Conservation (phyloP, 2,797 vertebrate genomes). For the Caiman crocodilus region DNA sequence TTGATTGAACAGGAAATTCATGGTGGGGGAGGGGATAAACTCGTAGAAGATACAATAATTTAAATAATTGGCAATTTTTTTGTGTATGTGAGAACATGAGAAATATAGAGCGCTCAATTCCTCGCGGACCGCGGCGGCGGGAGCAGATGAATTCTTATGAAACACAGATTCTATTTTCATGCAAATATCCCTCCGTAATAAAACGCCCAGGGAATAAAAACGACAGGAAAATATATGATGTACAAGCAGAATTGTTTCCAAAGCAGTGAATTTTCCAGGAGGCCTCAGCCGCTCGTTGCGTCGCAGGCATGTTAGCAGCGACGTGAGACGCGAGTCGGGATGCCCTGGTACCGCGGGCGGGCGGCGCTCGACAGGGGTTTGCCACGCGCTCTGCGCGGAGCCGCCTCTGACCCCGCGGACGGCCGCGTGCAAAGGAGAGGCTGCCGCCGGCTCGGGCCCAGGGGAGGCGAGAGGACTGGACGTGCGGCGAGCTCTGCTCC, state of each 20-base stretch:
- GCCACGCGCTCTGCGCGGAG: too few relatives aligned
- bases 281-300: not conserved
- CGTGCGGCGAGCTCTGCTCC: too few relatives aligned
- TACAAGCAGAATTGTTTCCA: conserved; percentile 57
- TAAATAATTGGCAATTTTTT: conserved; percentile 71
- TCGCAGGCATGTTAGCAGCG: not conserved
- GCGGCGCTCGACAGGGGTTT: not conserved
- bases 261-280: not conserved
- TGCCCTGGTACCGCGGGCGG: not conserved
- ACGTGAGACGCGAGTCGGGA: fast-evolving
- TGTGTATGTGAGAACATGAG: conserved; percentile 64
- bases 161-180: conserved; percentile 78
- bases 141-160: conserved; percentile 71
- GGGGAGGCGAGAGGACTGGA: too few relatives aligned
- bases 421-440: too few relatives aligned
- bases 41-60: conserved; percentile 74
- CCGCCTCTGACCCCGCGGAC: too few relatives aligned
- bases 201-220: conserved; percentile 65
- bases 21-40: conserved; percentile 52
- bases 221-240: conserved; percentile 65
- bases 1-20: conserved; percentile 60
- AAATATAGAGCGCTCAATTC: conserved; percentile 61
- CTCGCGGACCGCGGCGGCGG: conserved; percentile 45
- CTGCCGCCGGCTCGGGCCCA: too few relatives aligned
- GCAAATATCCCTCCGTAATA: conserved; percentile 76